Evolutionary conservation across 2,113 vertebrate genomes (phyloP).

Genomic region (Labeo rohita): DNA sequence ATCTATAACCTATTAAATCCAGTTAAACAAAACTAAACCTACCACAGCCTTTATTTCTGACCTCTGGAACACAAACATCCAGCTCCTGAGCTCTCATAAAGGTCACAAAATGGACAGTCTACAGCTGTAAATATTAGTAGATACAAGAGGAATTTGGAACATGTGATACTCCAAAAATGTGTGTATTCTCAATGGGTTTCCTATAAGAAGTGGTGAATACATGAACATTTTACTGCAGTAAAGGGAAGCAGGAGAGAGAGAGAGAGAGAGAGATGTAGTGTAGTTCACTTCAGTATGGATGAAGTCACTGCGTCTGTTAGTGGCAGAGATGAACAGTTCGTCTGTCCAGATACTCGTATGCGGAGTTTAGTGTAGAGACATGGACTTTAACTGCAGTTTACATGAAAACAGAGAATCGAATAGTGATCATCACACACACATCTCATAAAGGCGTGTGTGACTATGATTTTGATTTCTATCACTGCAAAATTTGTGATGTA

Average conservation of each 20-base stretch:
- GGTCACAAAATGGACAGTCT: background rate
- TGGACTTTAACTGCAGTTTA: background rate
- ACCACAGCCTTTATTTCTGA: background rate
- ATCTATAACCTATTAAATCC: background rate
- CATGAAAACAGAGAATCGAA: background rate
- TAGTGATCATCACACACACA: background rate
- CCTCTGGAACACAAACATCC: background rate
- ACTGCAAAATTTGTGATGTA: no score
- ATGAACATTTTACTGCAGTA: slow-evolving; percentile 47
- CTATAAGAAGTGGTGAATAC: background rate
- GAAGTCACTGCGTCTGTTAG: background rate
- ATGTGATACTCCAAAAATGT: background rate
- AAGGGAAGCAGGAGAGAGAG: background rate
- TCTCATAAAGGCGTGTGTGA: no score
- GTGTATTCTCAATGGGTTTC: slow-evolving; percentile 23
- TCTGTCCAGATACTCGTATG: background rate
- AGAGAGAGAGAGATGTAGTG: background rate
- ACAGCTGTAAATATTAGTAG: background rate
- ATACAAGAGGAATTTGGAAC: background rate
- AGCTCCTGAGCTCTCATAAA: background rate
- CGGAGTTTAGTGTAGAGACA: background rate
- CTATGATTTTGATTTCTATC: no score
- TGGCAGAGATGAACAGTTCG: background rate
- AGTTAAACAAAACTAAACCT: background rate
- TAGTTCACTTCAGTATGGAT: background rate